phyloP scores from a whole-genome alignment of 2,888 invertebrate species.

The Argyresthia goedartella region DNA sequence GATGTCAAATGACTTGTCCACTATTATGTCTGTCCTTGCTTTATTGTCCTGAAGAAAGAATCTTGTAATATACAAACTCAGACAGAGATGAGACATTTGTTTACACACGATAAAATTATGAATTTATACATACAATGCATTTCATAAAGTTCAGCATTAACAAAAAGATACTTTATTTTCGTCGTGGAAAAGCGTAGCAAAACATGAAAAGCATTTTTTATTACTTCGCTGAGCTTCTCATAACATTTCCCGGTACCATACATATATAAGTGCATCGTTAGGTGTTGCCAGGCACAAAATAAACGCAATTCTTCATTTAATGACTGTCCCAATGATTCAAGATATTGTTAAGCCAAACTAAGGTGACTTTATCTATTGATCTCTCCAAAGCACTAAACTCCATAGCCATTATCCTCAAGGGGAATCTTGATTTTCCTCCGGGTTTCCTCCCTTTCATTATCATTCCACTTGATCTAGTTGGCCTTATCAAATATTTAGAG shows the following conservation, averaged over 20 bases:
- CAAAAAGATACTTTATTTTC: no score
- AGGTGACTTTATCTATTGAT: conserved; percentile 1
- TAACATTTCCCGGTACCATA: no score
- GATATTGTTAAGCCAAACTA: neutral
- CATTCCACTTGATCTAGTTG: conserved; percentile 61
- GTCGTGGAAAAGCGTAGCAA: no score
- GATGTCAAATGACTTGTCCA: conserved; percentile 39
- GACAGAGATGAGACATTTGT: no score
- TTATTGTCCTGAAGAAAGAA: conserved; percentile 22
- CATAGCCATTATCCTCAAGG: neutral
- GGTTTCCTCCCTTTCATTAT: conserved; percentile 36
- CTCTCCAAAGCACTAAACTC: conserved; percentile 1
- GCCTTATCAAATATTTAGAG: conserved; percentile 63
- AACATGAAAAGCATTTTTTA: no score
- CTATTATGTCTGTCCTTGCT: conserved; percentile 18
- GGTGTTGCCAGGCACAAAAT: no score
- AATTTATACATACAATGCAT: no score
- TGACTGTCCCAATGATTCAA: neutral
- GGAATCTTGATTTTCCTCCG: conserved; percentile 21
- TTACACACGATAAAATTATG: no score
- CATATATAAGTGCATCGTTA: no score
- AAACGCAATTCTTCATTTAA: no score
- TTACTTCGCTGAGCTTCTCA: no score
- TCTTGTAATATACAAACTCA: neutral
- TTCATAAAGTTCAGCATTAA: no score